These are phyloP conservation scores for Rallus limicola DNA, from an alignment of 2,113 vertebrate species.

Conservation along the genomic window DNA sequence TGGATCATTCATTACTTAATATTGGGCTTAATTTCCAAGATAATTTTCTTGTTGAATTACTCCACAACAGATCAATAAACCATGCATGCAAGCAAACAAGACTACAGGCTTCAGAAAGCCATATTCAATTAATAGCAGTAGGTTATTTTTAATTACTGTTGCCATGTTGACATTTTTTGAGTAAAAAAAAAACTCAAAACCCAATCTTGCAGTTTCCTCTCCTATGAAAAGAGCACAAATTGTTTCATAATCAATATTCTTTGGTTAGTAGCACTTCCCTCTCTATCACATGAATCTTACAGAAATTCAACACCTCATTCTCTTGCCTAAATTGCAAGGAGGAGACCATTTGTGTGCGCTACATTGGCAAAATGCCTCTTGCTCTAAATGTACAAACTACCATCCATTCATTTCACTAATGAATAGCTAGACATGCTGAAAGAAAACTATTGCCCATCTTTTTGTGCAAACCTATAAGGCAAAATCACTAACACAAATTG, in stretches of 20 bases:
- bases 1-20: conserved; percentile 44
- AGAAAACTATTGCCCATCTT: neutral
- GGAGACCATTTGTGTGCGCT: neutral
- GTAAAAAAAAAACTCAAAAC: neutral
- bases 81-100: conserved; percentile 16
- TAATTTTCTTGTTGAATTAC: conserved; percentile 46
- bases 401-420: neutral
- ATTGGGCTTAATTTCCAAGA: conserved; percentile 61
- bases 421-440: neutral
- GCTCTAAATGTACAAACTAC: neutral
- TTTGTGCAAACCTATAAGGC: neutral
- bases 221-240: neutral
- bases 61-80: conserved; percentile 53
- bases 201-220: neutral
- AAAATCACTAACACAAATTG: neutral
- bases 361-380: neutral
- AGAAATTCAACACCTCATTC: neutral
- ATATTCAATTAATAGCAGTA: neutral
- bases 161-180: neutral
- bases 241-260: conserved; percentile 6
- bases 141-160: conserved; percentile 60
- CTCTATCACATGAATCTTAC: neutral
- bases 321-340: neutral
- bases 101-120: conserved; percentile 16
- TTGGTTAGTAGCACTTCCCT: neutral